A percentile compares a stretch with the other conserved stretches of the same genome.
These are phyloP conservation scores for Tonatia bakeri DNA, from an alignment of 2,113 vertebrate genomes.

Conservation along the genomic window DNA sequence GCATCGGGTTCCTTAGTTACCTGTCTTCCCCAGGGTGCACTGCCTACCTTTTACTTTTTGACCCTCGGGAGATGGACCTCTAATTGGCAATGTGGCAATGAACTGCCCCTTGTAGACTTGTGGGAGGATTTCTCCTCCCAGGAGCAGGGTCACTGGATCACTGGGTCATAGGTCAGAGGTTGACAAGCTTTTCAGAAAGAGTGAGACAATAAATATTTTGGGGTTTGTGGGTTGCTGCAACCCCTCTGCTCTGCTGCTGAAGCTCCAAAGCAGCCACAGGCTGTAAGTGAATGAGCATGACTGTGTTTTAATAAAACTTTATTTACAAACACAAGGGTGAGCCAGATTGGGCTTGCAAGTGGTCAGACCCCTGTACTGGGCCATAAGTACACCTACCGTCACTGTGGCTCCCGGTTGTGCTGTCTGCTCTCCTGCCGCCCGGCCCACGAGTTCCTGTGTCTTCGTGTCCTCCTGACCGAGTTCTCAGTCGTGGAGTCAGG, in stretches of 20 bases:
- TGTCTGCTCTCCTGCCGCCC: not conserved
- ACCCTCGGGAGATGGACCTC: not conserved
- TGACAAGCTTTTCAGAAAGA: not conserved
- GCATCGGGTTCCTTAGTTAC: not conserved
- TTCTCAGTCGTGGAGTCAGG: not conserved
- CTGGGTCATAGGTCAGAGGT: not conserved
- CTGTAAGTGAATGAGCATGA: not conserved
- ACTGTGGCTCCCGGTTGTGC: not conserved
- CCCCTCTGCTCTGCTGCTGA: not conserved
- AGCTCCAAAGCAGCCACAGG: not conserved
- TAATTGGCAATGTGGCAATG: not conserved
- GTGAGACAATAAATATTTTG: not conserved
- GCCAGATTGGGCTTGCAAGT: not conserved
- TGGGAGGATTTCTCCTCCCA: not conserved
- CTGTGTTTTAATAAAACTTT: conserved; percentile 12
- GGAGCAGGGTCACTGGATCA: not conserved
- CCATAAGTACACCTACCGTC: not conserved
- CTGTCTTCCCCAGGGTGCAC: rapidly evolving
- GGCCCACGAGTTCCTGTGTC: not conserved
- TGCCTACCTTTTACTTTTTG: not conserved
- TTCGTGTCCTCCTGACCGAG: not conserved
- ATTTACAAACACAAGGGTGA: not conserved
- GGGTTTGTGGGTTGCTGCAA: not conserved
- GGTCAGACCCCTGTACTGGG: not conserved
- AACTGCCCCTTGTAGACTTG: not conserved